A percentile compares a stretch with the other conserved stretches of the same genome.
phyloP scores from a whole-genome alignment of 2,797 vertebrate species.

The Dryobates pubescens region DNA sequence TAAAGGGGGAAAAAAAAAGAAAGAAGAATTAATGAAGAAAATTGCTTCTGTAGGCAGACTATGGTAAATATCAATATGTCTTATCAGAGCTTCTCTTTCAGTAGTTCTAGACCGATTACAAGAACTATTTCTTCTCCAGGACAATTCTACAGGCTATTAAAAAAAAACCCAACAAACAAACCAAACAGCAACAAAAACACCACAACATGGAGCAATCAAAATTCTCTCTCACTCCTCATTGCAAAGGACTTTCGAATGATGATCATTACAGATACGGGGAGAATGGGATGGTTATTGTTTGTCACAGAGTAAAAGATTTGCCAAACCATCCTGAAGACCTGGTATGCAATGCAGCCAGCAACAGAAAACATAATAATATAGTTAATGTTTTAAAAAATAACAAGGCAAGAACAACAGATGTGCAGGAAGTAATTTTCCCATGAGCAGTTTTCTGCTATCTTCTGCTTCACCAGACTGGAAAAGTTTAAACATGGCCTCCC shows the following conservation, averaged over 20 bases:
- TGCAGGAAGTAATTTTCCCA: not conserved
- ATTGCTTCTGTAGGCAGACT: not conserved
- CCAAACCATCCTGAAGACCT: not conserved
- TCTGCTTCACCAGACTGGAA: not conserved
- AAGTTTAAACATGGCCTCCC: not conserved
- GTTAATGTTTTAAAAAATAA: not conserved
- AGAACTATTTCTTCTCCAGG: not conserved
- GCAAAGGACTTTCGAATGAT: not conserved
- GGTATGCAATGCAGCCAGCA: not conserved
- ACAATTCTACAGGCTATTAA: constrained; percentile 27
- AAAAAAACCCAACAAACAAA: not conserved
- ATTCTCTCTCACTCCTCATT: not conserved
- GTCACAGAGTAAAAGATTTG: not conserved
- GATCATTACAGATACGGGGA: not conserved
- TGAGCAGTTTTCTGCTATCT: not conserved
- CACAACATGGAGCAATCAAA: not conserved
- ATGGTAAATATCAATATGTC: constrained; percentile 18
- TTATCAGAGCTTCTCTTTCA: constrained; percentile 20
- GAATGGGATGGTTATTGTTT: not conserved
- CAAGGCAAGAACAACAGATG: not conserved
- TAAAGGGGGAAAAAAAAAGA: not conserved
- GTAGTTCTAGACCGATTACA: constrained; percentile 30
- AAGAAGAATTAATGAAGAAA: not conserved
- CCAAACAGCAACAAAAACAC: too few species aligned
- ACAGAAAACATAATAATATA: not conserved